Evolutionary conservation across 2,888 invertebrate species (phyloP), one percentile per base, ranked within the genome.

Genomic region (Nycteola revayana): DNA sequence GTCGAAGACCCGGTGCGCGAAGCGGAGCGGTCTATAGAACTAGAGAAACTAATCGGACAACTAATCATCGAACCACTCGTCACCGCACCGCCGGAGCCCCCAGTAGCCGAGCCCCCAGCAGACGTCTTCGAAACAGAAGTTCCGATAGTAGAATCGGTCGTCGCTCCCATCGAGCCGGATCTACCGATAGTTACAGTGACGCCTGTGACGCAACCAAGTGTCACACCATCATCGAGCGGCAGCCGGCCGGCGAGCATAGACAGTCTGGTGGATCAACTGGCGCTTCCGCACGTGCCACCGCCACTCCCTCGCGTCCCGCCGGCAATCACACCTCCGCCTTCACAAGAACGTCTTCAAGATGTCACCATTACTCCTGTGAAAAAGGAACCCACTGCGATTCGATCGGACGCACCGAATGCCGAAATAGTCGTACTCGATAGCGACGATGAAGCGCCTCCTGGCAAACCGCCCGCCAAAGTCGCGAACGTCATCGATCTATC

Each of bases 21-120:
- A 56, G 88, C 83, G 0, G 82, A 86, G 36, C 69, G 83, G 7
- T 81, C 85, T 1, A 61, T 80, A n/a, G 77, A 85, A 25, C 46
- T 88, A 17, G 84, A 87, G 44, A 80, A 76, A 42, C 71, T 87
- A 0, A 84, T 88, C 1, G 71, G 74, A 0, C 62, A 75, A 1
- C 44, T 57, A 30, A 48, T 72, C 42, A 53, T 62, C 1, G 67
- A 70, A 9, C 28, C 43, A 7, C 4, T 9, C 22, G 21, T 9
- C 18, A 20, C 22, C 30, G 22, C 36, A 31, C 7, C 8, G 10
- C 10, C 9, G 10, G 25, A 36, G 17, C 10, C 29, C n/a, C n/a
- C n/a, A n/a, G n/a, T n/a, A n/a, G n/a, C n/a, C n/a, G n/a, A n/a
- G n/a, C n/a, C n/a, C n/a, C n/a, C n/a, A n/a, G n/a, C n/a, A n/a